Evolutionary conservation across 2,888 invertebrate species (phyloP).

Genomic region (Malacosoma neustria): DNA sequence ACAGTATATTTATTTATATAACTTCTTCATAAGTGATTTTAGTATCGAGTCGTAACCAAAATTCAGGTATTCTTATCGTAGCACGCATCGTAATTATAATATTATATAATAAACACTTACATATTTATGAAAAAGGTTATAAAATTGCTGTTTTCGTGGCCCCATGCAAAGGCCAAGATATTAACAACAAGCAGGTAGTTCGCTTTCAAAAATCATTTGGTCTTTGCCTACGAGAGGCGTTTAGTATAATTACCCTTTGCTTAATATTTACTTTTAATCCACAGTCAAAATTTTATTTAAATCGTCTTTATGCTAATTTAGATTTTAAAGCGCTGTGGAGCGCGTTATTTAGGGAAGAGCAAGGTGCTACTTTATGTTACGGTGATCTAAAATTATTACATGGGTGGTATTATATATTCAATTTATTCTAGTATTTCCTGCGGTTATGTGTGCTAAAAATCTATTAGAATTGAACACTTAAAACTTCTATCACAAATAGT

Average conservation of each 20-base stretch:
- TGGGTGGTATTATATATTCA: not conserved
- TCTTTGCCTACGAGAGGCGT: slow-evolving; percentile 45
- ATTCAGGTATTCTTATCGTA: too few relatives aligned
- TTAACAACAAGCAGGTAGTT: slow-evolving; percentile 52
- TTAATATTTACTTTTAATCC: slow-evolving; percentile 70
- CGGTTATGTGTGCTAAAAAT: not conserved
- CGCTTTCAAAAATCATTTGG: slow-evolving; percentile 66
- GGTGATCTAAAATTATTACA: not conserved
- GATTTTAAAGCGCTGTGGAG: slow-evolving; percentile 22
- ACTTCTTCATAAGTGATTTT: too few relatives aligned
- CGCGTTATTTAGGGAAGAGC: slow-evolving; percentile 11
- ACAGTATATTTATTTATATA: too few relatives aligned
- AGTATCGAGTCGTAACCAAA: too few relatives aligned
- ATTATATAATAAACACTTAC: too few relatives aligned
- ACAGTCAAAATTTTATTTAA: slow-evolving; percentile 62
- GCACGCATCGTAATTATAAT: too few relatives aligned
- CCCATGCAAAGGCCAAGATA: slow-evolving; percentile 23
- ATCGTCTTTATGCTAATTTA: slow-evolving; percentile 25
- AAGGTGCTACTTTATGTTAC: slow-evolving; percentile 3
- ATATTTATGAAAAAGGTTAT: too few relatives aligned
- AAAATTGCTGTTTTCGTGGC: slow-evolving; percentile 25
- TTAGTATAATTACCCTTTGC: slow-evolving; percentile 50
- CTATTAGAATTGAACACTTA: too few relatives aligned
- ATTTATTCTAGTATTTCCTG: not conserved
- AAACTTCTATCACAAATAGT: not conserved